Base-by-base conservation (phyloP, 2,797 vertebrate species). In the Manis javanica region DNA sequence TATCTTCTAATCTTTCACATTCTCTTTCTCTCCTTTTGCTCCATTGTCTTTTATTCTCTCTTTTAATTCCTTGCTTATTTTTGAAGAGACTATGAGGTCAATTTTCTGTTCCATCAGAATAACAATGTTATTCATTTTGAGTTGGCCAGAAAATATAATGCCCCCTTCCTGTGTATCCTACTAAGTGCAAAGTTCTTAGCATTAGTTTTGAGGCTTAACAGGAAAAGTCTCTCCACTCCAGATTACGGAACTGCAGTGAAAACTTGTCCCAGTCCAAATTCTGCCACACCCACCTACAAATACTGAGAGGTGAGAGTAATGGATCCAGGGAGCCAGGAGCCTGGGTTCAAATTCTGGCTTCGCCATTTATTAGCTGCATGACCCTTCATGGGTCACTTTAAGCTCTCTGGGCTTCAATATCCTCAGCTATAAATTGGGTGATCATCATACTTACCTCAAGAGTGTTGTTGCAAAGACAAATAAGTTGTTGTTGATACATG, bases 51-150 rank as follows among this genome's bases (percentile, higher is more conserved):
- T 71, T 42, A 74, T 61, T 57, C 11, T 46, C 49, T 87, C 57
- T 90, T 95, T 61, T 19, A 84, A 61, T 83, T 71, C 23, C 12
- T 94, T 66, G 34, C 34, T 95, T 90, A 68, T 55, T 72, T 94
- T 95, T 49, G 12, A 87, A 93, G 26, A 59, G 23, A 81, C 49
- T 37, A 51, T 24, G 14, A 94, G 29, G 42, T 91, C n/a, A 57
- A 39, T 63, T 64, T 93, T 87, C 91, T 55, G 18, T 51, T 91
- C 59, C 66, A 61, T 8, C 14, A 79, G 46, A 94, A 51, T 55
- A 96, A 72, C 59, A 61, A n/a, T 37, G 59, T 26, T 71, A 82
- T 53, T 72, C 18, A 49, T 77, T 96, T 64, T 95, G 66, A 95
- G 34, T 42, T 93, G 84, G 10, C 23, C n/a, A 84, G 75, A 26